phyloP scores from a whole-genome alignment of 1,140 invertebrate species.

The Dendrolimus punctatus region DNA sequence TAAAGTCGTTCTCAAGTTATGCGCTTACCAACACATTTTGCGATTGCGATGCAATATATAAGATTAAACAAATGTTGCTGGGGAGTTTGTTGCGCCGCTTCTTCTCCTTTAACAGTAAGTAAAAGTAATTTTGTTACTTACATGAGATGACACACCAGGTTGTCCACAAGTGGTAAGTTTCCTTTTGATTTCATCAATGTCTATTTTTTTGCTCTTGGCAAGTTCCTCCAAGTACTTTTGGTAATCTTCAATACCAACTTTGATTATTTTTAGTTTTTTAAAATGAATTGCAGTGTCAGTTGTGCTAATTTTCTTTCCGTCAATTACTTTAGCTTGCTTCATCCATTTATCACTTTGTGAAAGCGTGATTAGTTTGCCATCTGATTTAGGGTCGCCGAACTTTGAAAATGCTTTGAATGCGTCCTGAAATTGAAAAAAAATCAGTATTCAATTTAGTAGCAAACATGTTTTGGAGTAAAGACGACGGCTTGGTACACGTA shows the following conservation, averaged over 20 bases:
- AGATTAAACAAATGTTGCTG: no score
- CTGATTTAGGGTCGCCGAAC: conserved; percentile 90
- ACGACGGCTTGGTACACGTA: no score
- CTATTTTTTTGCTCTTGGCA: conserved; percentile 85
- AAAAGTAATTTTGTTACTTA: conserved; percentile 24
- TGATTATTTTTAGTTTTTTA: conserved; percentile 88
- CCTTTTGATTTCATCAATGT: conserved; percentile 81
- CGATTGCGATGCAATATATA: no score
- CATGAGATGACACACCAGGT: conserved; percentile 74
- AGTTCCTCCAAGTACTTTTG: conserved; percentile 87
- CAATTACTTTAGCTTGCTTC: conserved; percentile 93
- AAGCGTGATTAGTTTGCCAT: conserved; percentile 89
- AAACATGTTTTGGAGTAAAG: no score
- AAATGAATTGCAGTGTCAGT: conserved; percentile 92
- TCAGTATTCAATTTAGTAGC: neutral
- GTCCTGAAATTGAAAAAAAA: conserved; percentile 45
- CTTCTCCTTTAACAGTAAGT: no score
- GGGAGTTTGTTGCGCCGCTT: no score
- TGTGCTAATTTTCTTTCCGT: conserved; percentile 90
- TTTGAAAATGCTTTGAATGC: conserved; percentile 84
- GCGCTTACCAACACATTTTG: no score
- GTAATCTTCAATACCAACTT: conserved; percentile 82
- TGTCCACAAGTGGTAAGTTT: conserved; percentile 85
- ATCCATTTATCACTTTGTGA: conserved; percentile 96
- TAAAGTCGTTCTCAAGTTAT: no score